Base-by-base conservation (phyloP, 2,888 invertebrate genomes). In the Myopa tessellatipennis region DNA sequence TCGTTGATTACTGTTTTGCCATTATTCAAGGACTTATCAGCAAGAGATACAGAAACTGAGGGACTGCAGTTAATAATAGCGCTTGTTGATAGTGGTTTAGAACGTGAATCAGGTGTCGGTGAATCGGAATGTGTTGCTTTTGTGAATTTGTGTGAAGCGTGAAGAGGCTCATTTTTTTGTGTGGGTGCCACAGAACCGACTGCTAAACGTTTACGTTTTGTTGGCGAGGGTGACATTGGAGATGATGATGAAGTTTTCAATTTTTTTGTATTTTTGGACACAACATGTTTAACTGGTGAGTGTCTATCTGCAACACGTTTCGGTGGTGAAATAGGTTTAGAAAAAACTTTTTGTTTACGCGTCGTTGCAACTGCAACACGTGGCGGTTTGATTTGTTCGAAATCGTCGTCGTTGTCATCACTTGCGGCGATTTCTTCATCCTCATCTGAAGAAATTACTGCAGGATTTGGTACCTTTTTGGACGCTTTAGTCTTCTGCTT, bases 1-100 rank as follows among this genome's bases (percentile, higher is more conserved):
- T 89, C 87, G 79, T 89, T 89, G 26, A 89, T 83, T 16, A 88
- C 84, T 0, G 88, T 88, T 78, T 85, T 88, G 3, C 88, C 89
- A n/a, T 83, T 84, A 1, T 76, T 63, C n/a, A 80, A 78, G 0
- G 84, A 81, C 4, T 84, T 82, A 12, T 85, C 38, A 4, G 85
- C 84, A 14, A 69, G 36, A 1, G 78, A 75, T 34, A 81, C 78
- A 16, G 83, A 80, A 50, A 86, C 74, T 0, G 86, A 82, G 12
- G 87, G 88, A 78, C 85, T 87, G 38, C 85, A 86, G 60, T 87
- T 86, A 82, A 84, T 0, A 83, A 80, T 60, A 82, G 83, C 40
- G 84, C 82, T 14, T 0, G 85, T 84, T 10, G 77, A 81, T 58
- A 77, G 76, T 38, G 75, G 52, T 74, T 77, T 72, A 40, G 73